A percentile compares a stretch with the other conserved stretches of the same genome.
phyloP scores from a whole-genome alignment of 2,797 vertebrate genomes.

The Onychomys leucogaster region DNA sequence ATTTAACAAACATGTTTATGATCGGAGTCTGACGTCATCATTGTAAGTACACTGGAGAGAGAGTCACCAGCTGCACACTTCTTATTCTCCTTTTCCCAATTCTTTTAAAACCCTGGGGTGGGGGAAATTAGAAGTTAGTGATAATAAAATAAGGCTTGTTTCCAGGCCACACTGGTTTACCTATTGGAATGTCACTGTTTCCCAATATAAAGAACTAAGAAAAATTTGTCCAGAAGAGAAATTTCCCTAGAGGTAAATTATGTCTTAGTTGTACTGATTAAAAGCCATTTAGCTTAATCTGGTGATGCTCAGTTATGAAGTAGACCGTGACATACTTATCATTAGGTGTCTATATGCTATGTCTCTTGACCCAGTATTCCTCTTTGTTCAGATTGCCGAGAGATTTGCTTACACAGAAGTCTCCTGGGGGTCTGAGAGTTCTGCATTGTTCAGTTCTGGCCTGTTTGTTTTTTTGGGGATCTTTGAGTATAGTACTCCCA shows the following conservation, averaged over 20 bases:
- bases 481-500: background rate
- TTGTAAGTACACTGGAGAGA: background rate
- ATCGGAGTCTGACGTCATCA: background rate
- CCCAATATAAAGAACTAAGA: background rate
- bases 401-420: background rate
- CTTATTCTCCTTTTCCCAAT: slow-evolving; percentile 3
- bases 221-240: background rate
- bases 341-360: background rate
- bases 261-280: background rate
- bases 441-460: background rate
- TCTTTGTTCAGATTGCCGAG: background rate
- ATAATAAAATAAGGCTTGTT: slow-evolving; percentile 26
- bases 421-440: background rate
- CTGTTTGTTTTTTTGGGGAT: background rate
- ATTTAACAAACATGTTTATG: background rate
- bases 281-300: background rate
- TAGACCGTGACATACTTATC: background rate
- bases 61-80: background rate
- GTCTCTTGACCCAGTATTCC: background rate
- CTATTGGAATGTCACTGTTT: background rate
- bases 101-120: slow-evolving; percentile 45
- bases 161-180: background rate
- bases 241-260: background rate
- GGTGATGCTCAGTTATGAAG: slow-evolving; percentile 24
- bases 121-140: slow-evolving; percentile 36